Base-by-base conservation (phyloP, 1,140 invertebrate genomes). In the Leptoteleia sp. region DNA sequence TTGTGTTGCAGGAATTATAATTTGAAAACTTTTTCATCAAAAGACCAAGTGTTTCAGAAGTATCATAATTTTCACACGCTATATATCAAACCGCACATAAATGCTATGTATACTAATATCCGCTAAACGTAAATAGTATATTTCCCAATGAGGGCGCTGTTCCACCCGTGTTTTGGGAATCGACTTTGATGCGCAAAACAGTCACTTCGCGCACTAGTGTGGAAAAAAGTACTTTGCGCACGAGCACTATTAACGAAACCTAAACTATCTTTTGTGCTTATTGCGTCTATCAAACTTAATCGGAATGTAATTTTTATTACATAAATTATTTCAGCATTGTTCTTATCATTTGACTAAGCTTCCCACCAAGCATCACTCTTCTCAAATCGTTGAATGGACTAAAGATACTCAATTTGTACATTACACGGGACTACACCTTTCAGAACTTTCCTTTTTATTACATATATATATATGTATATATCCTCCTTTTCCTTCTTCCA, bases 241-340 rank as follows among this genome's bases (percentile, higher is more conserved):
- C n/a, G n/a, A n/a, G n/a, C n/a, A n/a, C n/a, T n/a, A n/a, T n/a
- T n/a, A n/a, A n/a, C n/a, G n/a, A n/a, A n/a, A n/a, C n/a, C n/a
- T n/a, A n/a, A 71, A 64, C 42, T 73, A 73, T 4, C 15, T 55
- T 65, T 68, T 73, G 70, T 73, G 70, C 70, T 73, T 55, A 62
- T 42, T 52, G 43, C 16, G 42, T 65, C 50, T 57, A 73, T 45
- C 16, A 50, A 73, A 73, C 52, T 64, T 65, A 57, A 59, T 22
- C 52, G 70, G 70, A 73, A 73, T 73, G 70, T 73, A 54, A 52
- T 12, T 42, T 52, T 19, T 9, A 50, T 57, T 59, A 61, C 55
- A 35, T 16, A 47, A 55, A 40, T 61, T 42, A 47, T 48, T 43
- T 71, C 45, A 45, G 13, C 37, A 25, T 61, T 40, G 16, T 35